Conservation (phyloP, 2,797 vertebrate genomes). For the Oreortyx pictus region DNA sequence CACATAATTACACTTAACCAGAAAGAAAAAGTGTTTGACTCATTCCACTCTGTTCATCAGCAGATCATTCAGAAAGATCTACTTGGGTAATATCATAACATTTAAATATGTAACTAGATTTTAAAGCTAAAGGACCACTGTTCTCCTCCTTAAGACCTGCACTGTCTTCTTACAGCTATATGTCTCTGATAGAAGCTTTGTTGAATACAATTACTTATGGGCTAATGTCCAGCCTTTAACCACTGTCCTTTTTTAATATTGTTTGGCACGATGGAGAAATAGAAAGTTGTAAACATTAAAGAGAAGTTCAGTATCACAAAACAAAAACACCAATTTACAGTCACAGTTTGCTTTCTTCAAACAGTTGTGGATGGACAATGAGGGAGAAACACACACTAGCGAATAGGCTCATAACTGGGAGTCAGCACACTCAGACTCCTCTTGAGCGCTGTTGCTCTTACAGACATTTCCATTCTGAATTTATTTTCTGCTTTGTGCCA, state of each 20-base stretch:
- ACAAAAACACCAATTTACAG: too few relatives aligned
- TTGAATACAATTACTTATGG: neutral
- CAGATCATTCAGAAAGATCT: neutral
- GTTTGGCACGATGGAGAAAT: neutral
- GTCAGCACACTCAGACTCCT: neutral
- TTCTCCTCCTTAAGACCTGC: neutral
- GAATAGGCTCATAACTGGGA: neutral
- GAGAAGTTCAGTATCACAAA: neutral
- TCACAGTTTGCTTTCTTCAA: neutral
- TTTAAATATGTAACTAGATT: neutral
- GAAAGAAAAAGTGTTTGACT: neutral
- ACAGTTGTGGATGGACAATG: neutral
- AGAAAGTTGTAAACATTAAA: neutral
- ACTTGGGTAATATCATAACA: neutral
- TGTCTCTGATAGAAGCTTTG: neutral
- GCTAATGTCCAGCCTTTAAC: neutral
- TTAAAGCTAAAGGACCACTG: neutral
- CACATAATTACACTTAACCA: neutral
- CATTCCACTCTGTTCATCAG: neutral
- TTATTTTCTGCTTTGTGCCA: neutral
- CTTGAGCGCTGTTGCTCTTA: neutral
- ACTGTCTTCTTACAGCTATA: neutral
- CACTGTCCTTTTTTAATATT: neutral
- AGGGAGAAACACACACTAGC: neutral
- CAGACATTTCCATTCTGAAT: neutral